Conservation (phyloP, 2,797 vertebrate species). For the Luscinia megarhynchos region DNA sequence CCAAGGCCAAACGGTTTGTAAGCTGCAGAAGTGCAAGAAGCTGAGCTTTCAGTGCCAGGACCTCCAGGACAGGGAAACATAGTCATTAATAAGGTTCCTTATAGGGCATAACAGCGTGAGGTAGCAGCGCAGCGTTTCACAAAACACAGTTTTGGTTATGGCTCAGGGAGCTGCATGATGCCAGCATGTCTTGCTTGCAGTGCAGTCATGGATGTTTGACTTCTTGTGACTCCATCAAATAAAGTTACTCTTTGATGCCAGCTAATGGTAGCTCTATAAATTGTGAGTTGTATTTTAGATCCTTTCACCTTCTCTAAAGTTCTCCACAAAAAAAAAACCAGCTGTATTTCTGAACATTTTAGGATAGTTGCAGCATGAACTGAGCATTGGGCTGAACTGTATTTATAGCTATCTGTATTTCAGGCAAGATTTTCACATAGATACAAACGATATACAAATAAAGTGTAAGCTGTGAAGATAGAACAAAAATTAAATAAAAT, state of each 20-base stretch:
- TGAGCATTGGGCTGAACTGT: not conserved
- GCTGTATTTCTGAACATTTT: not conserved
- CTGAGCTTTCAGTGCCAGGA: fast-evolving
- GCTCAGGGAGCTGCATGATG: not conserved
- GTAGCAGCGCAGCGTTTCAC: not conserved
- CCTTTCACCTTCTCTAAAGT: not conserved
- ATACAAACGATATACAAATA: not conserved
- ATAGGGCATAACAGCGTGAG: not conserved
- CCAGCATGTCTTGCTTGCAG: not conserved
- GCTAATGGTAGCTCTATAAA: not conserved
- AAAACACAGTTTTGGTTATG: not conserved
- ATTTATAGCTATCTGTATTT: not conserved
- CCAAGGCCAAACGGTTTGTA: not conserved
- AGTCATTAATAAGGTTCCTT: not conserved
- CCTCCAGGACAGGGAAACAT: not conserved
- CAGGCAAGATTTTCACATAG: not conserved
- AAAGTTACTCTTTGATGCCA: not conserved
- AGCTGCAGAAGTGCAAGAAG: not conserved
- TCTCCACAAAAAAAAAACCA: not conserved
- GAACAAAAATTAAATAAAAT: not conserved
- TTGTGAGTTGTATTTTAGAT: not conserved
- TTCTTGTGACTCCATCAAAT: not conserved
- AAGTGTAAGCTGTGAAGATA: not conserved
- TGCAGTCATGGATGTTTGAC: not conserved
- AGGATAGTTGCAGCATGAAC: not conserved